These are phyloP conservation scores for Nyctibius bracteatus DNA, from an alignment of 2,113 vertebrate genomes.

Conservation along the genomic window DNA sequence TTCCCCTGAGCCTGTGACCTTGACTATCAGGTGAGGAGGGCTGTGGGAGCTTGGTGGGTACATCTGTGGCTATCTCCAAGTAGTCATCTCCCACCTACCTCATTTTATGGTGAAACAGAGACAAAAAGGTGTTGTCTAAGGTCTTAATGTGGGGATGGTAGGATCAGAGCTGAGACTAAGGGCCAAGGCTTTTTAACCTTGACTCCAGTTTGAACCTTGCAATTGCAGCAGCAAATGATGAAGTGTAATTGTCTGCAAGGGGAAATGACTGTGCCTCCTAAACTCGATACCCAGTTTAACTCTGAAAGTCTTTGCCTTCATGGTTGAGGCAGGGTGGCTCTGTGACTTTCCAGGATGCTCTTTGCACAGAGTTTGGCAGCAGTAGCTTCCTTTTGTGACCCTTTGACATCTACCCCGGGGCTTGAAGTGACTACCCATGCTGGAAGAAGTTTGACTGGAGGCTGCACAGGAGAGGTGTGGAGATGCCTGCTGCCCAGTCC, in stretches of 20 bases:
- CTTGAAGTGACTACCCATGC: neutral
- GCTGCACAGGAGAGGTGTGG: neutral
- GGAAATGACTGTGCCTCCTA: neutral
- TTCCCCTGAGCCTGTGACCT: constrained; percentile 58
- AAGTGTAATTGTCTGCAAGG: neutral
- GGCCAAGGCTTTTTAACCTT: neutral
- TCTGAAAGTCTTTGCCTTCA: neutral
- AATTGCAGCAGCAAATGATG: neutral
- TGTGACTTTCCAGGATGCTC: neutral
- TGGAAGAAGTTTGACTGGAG: neutral
- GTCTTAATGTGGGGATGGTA: neutral
- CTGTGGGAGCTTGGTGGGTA: neutral
- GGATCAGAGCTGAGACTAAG: no score
- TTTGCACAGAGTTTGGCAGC: neutral
- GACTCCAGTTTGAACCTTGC: neutral
- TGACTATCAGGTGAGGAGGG: constrained; percentile 80
- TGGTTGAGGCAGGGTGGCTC: neutral
- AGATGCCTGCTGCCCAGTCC: neutral
- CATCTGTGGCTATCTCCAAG: neutral
- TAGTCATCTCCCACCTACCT: neutral
- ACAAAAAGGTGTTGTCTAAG: neutral
- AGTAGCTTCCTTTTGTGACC: neutral
- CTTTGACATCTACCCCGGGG: neutral
- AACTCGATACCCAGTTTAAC: neutral
- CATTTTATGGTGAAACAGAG: neutral